Base-by-base conservation (phyloP, 2,888 invertebrate species). In the Romanomermis culicivorax region DNA sequence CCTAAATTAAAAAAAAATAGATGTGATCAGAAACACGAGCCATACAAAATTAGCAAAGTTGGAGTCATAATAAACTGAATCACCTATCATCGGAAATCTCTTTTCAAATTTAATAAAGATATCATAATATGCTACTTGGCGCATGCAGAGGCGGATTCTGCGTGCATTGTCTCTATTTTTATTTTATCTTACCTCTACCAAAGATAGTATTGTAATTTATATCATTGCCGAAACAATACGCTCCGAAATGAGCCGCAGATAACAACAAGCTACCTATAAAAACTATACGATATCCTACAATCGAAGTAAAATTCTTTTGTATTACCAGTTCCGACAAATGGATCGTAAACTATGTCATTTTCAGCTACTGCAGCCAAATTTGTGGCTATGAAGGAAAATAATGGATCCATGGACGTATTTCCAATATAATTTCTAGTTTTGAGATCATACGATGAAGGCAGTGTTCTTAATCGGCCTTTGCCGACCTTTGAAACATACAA, bases 401-500 rank as follows among this genome's bases (percentile, higher is more conserved):
- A 84, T 0, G 95, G 83, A 69, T 99, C 95, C 97, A 97, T 97
- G 61, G 87, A 88, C 0, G 97, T 97, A 70, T 95, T 97, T 17
- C 91, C 89, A 64, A 97, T 93, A 70, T 95, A 97, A 70, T 83
- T 83, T 1, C 97, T 78, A 48, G 79, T 82, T 71, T 88, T 88
- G 30, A 97, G 70, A 0, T 87, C 85, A 59, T 86, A 78, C 52
- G 79, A 77, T 58, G 80, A 77, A 53, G 91, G 83, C 17, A 83
- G 72, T 27, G 4, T 4, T 59, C 83, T 79, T 25, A 89, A 76
- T 65, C 86, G 83, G 0, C 93, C 91, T 67, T 82, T 80, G 14
- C 79, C 78, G 63, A 95, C 71, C 87, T 88, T 64, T 49, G 72
- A 67, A 57, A 57, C 55, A 55, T 26, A 14, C 11, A 24, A 29